Evolutionary conservation across 2,888 invertebrate species (phyloP).

Genomic region (Tubulanus polymorphus): DNA sequence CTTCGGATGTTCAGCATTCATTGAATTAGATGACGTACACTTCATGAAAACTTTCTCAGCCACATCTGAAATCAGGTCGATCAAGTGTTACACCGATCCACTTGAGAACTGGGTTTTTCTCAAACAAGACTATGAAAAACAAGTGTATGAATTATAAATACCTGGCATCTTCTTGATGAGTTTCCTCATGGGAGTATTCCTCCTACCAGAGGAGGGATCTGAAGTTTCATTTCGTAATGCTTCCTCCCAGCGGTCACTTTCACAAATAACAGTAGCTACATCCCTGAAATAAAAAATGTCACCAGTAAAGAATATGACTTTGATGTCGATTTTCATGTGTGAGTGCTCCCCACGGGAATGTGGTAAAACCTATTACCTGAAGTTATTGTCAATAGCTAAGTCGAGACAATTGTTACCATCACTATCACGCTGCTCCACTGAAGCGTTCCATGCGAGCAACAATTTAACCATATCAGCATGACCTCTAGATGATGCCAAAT

Average conservation of each 20-base stretch:
- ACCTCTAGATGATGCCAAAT: conserved; percentile 51
- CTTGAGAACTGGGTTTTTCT: too few relatives aligned
- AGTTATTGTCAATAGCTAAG: conserved; percentile 52
- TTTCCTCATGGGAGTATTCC: conserved; percentile 56
- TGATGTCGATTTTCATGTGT: neutral
- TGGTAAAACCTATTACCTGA: conserved; percentile 42
- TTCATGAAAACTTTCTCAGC: conserved; percentile 47
- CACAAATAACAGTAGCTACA: conserved; percentile 52
- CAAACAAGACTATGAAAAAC: too few relatives aligned
- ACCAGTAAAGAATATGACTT: neutral
- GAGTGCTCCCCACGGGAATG: neutral
- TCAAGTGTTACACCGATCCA: too few relatives aligned
- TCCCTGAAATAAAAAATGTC: conserved; percentile 34
- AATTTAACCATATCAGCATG: conserved; percentile 50
- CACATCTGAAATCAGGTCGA: conserved; percentile 35
- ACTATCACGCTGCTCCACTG: conserved; percentile 44
- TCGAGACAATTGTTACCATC: conserved; percentile 53
- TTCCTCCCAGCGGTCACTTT: conserved; percentile 50
- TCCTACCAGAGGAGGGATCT: conserved; percentile 32
- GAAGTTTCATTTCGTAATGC: conserved; percentile 52
- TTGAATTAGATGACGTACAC: conserved; percentile 38
- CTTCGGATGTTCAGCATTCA: conserved; percentile 36
- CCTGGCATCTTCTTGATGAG: conserved; percentile 57
- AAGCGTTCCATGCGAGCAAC: conserved; percentile 50
- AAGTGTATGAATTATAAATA: too few relatives aligned